Evolutionary conservation across 1,140 invertebrate genomes (phyloP), one percentile per base, ranked within the genome.

Genomic region (Epicauta chinensis): DNA sequence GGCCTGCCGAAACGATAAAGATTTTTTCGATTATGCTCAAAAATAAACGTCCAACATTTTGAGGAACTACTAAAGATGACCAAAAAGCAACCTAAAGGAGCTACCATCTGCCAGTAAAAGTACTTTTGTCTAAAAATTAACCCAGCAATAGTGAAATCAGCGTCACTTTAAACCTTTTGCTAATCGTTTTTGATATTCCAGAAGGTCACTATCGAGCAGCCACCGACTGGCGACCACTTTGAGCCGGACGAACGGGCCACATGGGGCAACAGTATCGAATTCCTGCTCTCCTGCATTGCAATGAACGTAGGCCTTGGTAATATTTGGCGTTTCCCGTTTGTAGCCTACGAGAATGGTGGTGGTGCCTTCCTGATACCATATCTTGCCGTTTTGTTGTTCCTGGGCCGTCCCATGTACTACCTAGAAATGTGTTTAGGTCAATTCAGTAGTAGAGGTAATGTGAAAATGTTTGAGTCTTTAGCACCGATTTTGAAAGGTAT

Each of bases 291-390:
- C 2, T 91, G 89, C 65, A 87, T 94, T 50, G 85, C 89, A 6
- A 86, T 92, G 52, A 91, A 90, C 6, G 89, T 94, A 2, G 91
- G 91, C 0, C 76, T 94, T n/a, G 91, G 91, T 16, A 92, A 91
- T 67, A 81, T 91, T 13, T 91, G 89, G 89, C 66, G 89, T 16
- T 94, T 95, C 71, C 91, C 91, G 0, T 93, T 90, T 63, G 78
- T 86, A 1, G 88, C 87, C 1, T 86, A 89, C 63, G 80, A 88
- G 53, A 91, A 91, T 64, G 89, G 89, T n/a, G 89, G 89, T 13
- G 86, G 84, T 0, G 82, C 82, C 1, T 93, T 93, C 67, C 75
- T 93, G 0, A 83, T 93, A 30, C 89, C 89, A 0, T 93, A 92
- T 63, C 77, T 88, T n/a, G 79, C 93, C 16, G 87, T 93, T 16